These are phyloP conservation scores for Epistrophe eligans DNA, from an alignment of 2,888 invertebrate genomes.

Conservation along the genomic window DNA sequence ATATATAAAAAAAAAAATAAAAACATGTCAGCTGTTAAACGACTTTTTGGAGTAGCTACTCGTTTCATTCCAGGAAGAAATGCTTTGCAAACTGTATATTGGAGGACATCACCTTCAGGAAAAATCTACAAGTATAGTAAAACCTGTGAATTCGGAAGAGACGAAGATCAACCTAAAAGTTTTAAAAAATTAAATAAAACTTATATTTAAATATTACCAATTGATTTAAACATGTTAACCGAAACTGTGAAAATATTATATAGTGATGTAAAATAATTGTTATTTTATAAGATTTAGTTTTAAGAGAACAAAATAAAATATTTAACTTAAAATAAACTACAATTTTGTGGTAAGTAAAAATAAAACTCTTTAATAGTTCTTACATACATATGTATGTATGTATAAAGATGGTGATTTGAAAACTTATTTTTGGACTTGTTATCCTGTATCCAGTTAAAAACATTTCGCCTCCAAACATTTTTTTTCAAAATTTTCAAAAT, in stretches of 20 bases:
- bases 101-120: slow-evolving; percentile 42
- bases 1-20: background rate
- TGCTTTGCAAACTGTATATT: slow-evolving; percentile 55
- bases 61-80: slow-evolving; percentile 58
- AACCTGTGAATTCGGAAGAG: slow-evolving; percentile 39
- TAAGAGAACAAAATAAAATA: background rate
- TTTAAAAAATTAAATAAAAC: slow-evolving; percentile 41
- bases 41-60: slow-evolving; percentile 46
- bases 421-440: too few species aligned
- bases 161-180: slow-evolving; percentile 32
- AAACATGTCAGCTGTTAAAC: slow-evolving; percentile 32
- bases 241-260: slow-evolving; percentile 11
- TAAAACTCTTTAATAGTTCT: background rate
- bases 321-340: background rate
- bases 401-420: too few species aligned
- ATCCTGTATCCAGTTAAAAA: too few species aligned
- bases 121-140: slow-evolving; percentile 56
- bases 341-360: background rate
- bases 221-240: background rate
- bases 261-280: background rate
- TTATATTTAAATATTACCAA: background rate
- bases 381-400: too few species aligned
- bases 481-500: too few species aligned
- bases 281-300: slow-evolving; percentile 3
- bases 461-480: too few species aligned